Percentiles rank a stretch among this genome's conserved stretches.
Conservation (phyloP, 2,888 invertebrate genomes). For the Ophion obscuratus region DNA sequence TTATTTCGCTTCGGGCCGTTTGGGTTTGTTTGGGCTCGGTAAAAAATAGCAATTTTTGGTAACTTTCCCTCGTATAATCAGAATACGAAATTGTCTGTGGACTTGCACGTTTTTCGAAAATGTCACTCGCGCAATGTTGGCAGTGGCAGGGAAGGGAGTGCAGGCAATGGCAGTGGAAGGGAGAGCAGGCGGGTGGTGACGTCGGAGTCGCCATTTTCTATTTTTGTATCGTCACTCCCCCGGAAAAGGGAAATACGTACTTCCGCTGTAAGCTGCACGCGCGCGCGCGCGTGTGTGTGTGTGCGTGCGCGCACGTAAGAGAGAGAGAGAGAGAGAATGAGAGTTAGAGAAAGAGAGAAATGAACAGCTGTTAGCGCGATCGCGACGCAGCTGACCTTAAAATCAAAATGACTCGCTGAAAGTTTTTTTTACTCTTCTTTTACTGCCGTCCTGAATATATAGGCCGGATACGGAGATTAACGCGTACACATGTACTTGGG, state of each 20-base stretch:
- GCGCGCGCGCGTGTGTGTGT: background rate
- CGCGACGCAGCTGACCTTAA: constrained; percentile 21
- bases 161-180: background rate
- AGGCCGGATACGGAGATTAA: background rate
- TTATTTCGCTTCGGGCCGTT: too few relatives aligned
- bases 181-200: background rate
- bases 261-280: constrained; percentile 30
- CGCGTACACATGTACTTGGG: background rate
- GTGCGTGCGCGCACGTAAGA: background rate
- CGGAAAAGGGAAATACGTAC: constrained; percentile 1
- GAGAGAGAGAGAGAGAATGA: constrained; percentile 3
- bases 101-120: background rate
- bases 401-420: background rate
- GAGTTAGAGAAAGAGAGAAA: constrained; percentile 1
- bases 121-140: too few relatives aligned
- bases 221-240: constrained; percentile 2
- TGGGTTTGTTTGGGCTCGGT: too few relatives aligned
- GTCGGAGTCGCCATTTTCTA: constrained; percentile 17
- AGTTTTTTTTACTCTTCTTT: background rate
- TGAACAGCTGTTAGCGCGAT: constrained; percentile 22
- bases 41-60: background rate
- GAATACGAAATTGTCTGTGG: constrained; percentile 40
- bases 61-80: constrained; percentile 37
- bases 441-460: background rate
- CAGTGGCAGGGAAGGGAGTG: background rate